Conservation (phyloP, 2,797 vertebrate genomes). For the Bovichtus diacanthus region DNA sequence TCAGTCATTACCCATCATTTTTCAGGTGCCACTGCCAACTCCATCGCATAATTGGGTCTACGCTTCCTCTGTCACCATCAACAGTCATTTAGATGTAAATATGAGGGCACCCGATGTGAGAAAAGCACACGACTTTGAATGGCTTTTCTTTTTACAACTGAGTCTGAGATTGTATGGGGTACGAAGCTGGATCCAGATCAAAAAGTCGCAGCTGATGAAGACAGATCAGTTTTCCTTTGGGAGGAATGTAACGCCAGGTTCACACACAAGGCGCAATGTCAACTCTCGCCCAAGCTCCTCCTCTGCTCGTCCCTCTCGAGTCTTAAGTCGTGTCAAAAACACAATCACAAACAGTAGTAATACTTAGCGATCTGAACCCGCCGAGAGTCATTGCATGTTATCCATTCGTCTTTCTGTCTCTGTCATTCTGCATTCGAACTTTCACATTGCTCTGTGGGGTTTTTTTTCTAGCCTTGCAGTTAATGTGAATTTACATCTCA, state of each 20-base stretch:
- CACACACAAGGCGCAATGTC: too few relatives aligned
- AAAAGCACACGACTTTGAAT: conserved; percentile 32
- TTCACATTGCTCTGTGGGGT: background rate
- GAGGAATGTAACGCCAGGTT: conserved; percentile 6
- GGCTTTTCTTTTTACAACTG: conserved; percentile 22
- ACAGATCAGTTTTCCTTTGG: conserved; percentile 23
- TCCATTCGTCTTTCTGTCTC: conserved; percentile 5
- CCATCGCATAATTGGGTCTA: conserved; percentile 57
- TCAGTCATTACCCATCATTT: conserved; percentile 67
- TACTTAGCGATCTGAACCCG: too few relatives aligned
- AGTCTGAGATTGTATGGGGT: background rate
- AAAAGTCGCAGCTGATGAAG: conserved; percentile 31
- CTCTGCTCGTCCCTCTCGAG: too few relatives aligned
- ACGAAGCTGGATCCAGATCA: background rate
- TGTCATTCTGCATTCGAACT: conserved; percentile 26
- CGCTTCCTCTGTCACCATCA: conserved; percentile 42
- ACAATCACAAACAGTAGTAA: too few relatives aligned
- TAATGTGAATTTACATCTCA: conserved; percentile 36
- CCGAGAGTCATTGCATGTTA: too few relatives aligned
- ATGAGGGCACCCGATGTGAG: conserved; percentile 24
- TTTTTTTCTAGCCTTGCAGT: conserved; percentile 3
- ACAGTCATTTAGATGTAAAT: conserved; percentile 68
- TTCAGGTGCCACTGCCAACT: conserved; percentile 59
- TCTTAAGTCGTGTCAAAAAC: too few relatives aligned
- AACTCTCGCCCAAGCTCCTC: too few relatives aligned